Conservation (phyloP, 2,113 vertebrate genomes). For the Aphyosemion australe region DNA sequence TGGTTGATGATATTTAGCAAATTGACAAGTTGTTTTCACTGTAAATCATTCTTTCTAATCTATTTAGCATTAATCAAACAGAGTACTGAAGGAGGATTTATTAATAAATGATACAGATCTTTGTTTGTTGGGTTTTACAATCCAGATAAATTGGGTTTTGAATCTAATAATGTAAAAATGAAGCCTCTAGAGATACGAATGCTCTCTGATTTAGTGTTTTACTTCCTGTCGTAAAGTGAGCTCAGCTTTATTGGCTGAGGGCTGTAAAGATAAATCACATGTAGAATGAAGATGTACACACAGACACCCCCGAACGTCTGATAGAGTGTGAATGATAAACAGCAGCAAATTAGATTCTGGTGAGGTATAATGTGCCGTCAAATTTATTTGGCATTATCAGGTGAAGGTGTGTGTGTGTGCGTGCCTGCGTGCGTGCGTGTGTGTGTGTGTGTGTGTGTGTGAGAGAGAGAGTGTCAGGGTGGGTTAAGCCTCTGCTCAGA, state of each 20-base stretch:
- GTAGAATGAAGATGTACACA: slow-evolving; percentile 13
- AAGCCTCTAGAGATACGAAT: neutral
- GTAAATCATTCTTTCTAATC: neutral
- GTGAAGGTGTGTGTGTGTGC: neutral
- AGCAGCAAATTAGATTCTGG: slow-evolving; percentile 1
- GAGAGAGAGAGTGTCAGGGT: slow-evolving; percentile 1
- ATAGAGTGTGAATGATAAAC: slow-evolving; percentile 14
- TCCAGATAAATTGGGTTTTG: no score
- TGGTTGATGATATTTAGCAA: neutral
- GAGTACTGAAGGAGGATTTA: no score
- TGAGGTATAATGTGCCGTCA: slow-evolving; percentile 1
- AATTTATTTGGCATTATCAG: neutral
- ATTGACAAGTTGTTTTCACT: neutral
- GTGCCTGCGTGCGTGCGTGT: no score
- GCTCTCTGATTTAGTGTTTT: neutral
- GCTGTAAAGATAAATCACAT: slow-evolving; percentile 50
- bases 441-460: no score
- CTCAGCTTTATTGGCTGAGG: slow-evolving; percentile 22
- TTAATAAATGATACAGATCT: no score
- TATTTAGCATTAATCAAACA: neutral
- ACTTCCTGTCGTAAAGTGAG: slow-evolving; percentile 10
- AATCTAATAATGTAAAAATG: no score
- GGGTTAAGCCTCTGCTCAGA: slow-evolving; percentile 5
- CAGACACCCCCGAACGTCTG: slow-evolving; percentile 16
- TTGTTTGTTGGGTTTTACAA: no score